These are phyloP conservation scores for Graptemys geographica DNA, from an alignment of 2,797 vertebrate species.

Conservation along the genomic window DNA sequence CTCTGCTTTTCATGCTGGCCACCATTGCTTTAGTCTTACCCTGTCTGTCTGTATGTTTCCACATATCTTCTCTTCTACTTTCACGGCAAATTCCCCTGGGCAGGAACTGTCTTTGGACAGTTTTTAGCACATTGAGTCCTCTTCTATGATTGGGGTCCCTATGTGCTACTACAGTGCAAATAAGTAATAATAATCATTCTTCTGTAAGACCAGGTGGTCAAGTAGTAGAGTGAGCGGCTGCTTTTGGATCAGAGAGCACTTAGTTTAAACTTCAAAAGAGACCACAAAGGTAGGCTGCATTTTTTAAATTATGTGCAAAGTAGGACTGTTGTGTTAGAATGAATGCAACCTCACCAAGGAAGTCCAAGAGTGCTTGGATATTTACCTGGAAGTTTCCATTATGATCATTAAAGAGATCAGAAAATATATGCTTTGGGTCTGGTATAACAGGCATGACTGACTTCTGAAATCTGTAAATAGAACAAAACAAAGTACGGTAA, in stretches of 20 bases:
- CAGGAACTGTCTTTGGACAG: background rate
- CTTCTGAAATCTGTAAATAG: constrained; percentile 74
- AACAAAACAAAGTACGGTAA: rapidly evolving
- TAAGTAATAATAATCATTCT: background rate
- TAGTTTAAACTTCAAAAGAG: background rate
- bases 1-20: background rate
- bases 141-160: background rate
- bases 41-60: background rate
- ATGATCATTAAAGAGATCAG: constrained; percentile 75
- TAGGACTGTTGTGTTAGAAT: background rate
- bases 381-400: constrained; percentile 84
- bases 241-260: background rate
- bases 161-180: background rate
- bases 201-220: background rate
- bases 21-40: background rate
- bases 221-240: rapidly evolving
- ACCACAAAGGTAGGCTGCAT: background rate
- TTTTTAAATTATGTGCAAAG: background rate
- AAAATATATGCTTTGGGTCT: constrained; percentile 80
- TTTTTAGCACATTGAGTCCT: background rate
- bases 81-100: background rate
- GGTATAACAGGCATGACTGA: constrained; percentile 81
- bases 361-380: background rate
- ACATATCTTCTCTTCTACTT: background rate
- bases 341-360: background rate